These are phyloP conservation scores for Ypsolopha scabrella DNA, from an alignment of 2,888 invertebrate genomes.

Conservation along the genomic window DNA sequence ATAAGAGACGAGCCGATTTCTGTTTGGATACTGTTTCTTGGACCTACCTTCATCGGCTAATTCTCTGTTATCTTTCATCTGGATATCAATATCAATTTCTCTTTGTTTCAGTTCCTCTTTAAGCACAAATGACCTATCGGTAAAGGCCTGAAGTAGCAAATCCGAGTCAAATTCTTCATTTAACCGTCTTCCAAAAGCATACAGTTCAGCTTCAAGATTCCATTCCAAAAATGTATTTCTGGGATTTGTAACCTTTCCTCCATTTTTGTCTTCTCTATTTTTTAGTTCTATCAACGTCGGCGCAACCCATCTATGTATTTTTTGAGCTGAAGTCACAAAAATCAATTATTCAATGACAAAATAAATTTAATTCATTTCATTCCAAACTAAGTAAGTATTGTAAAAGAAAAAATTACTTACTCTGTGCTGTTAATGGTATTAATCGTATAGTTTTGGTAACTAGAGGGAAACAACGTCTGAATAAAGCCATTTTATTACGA, in stretches of 20 bases:
- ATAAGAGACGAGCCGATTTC: too few relatives aligned
- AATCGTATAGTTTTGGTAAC: constrained; percentile 26
- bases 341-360: too few relatives aligned
- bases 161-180: constrained; percentile 83
- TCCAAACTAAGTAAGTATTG: neutral
- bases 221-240: constrained; percentile 81
- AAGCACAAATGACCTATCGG: constrained; percentile 81
- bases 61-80: constrained; percentile 75
- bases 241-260: constrained; percentile 59
- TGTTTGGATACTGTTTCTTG: too few relatives aligned
- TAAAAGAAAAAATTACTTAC: constrained; percentile 19
- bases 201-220: constrained; percentile 90
- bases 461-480: constrained; percentile 37
- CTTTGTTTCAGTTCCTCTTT: constrained; percentile 77
- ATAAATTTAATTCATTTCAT: too few relatives aligned
- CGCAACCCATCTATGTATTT: constrained; percentile 74
- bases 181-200: constrained; percentile 87
- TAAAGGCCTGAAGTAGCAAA: constrained; percentile 81
- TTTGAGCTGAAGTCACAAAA: constrained; percentile 25
- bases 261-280: constrained; percentile 67
- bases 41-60: constrained; percentile 72
- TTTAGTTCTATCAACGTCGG: constrained; percentile 76
- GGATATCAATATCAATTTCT: constrained; percentile 77
- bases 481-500: constrained; percentile 34
- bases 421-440: constrained; percentile 27